Percentiles rank a stretch among this genome's conserved stretches.
Conservation (phyloP, 2,888 invertebrate genomes). For the Sclerodermus sp. region DNA sequence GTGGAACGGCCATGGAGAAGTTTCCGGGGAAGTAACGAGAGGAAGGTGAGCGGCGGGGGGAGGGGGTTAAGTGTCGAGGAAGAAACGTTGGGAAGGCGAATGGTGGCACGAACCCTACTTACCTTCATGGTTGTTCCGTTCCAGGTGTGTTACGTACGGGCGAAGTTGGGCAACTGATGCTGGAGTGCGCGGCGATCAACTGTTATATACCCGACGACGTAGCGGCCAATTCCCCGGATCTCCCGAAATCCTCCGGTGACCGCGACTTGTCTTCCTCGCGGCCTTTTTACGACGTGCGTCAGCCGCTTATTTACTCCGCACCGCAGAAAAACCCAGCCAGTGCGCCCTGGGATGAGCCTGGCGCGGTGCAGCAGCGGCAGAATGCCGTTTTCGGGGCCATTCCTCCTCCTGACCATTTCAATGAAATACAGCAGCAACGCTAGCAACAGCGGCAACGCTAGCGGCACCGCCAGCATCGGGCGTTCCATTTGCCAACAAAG, state of each 20-base stretch:
- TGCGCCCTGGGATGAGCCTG: no score
- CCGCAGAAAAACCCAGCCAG: no score
- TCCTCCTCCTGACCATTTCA: no score
- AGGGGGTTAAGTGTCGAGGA: neutral
- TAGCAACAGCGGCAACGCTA: no score
- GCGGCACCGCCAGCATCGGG: no score
- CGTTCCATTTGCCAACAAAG: no score
- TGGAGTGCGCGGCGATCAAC: conserved; percentile 26
- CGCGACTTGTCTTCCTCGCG: conserved; percentile 6
- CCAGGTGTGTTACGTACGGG: conserved; percentile 18
- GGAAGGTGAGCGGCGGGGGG: neutral
- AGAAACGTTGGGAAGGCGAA: neutral
- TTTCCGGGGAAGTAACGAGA: no score
- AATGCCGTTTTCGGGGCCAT: no score
- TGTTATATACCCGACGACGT: conserved; percentile 43
- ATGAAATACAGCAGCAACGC: no score
- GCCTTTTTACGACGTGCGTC: no score
- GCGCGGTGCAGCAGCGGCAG: neutral
- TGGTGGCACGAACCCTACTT: conserved; percentile 30
- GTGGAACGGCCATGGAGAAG: no score
- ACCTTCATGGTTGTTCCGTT: conserved; percentile 42
- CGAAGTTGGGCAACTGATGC: conserved; percentile 42
- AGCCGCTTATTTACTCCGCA: no score
- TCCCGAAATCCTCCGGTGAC: conserved; percentile 39
- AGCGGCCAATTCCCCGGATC: conserved; percentile 29